Evolutionary conservation across 2,888 invertebrate genomes (phyloP), one percentile per base, ranked within the genome.

Genomic region (Oxystoma pomonae): DNA sequence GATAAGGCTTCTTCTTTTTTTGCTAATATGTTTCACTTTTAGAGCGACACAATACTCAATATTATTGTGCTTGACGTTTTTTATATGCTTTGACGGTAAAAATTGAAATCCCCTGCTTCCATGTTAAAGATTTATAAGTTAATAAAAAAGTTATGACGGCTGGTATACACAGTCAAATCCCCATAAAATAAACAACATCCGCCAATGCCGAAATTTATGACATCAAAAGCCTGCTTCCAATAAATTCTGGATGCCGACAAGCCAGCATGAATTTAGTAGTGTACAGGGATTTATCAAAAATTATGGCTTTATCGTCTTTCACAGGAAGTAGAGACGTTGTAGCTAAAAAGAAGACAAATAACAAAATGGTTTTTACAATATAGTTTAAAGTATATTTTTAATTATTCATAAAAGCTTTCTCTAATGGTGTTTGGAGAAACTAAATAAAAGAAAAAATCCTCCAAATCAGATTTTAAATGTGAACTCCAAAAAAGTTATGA

Each of bases 111-210:
- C 35, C 12, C 5, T 3, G 35, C 35, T 35, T 12, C 35, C 12
- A 35, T 35, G 35, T 12, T 12, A 12, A 35, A 35, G 35, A 35
- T 35, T 35, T 35, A 35, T 12, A 35, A 35, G 35, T 35, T 35
- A 35, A 35, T 53, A 53, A 9, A 53, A 53, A 75, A 77, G 77
- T 77, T 77, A 78, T 77, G 77, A 76, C 77, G 77, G 77, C 75
- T 74, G 74, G 73, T 73, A n/a, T n/a, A 35, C 35, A 73, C 74
- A 71, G 73, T 65, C 70, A 67, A 68, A 72, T 71, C 73, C 65
- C 35, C 69, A 75, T 76, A 77, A 77, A 76, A 78, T 77, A 78
- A 78, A 77, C 76, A 77, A 73, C 65, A 70, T 63, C 65, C 65
- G 62, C 62, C 62, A 53, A 62, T 62, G 57, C 60, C 12, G 22